phyloP scores from a whole-genome alignment of 1,140 invertebrate species.

The Spodoptera litura region DNA sequence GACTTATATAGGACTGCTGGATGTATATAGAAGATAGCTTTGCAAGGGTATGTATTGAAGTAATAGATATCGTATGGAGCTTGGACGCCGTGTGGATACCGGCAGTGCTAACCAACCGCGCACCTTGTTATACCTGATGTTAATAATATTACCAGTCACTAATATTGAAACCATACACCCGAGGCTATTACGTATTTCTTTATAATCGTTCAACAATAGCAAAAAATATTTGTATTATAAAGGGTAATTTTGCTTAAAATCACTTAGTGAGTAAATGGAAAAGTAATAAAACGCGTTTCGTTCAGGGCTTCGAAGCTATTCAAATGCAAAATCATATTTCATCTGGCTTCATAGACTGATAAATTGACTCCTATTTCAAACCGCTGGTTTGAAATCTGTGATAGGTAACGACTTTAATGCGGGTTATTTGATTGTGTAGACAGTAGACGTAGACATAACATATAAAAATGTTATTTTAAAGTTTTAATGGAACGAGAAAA shows the following conservation, averaged over 20 bases:
- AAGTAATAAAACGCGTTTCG: background rate
- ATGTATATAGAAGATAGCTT: slow-evolving; percentile 42
- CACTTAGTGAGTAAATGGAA: slow-evolving; percentile 14
- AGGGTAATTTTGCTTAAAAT: slow-evolving; percentile 31
- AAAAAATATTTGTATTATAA: slow-evolving; percentile 8
- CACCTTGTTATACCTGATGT: slow-evolving; percentile 48
- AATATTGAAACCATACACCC: slow-evolving; percentile 67
- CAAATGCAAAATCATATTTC: too few species aligned
- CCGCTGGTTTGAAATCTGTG: too few species aligned
- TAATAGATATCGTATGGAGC: slow-evolving; percentile 34
- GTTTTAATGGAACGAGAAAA: too few species aligned
- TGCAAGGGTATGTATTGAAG: slow-evolving; percentile 46
- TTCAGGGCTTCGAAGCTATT: too few species aligned
- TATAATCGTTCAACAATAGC: slow-evolving; percentile 23
- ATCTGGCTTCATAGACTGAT: too few species aligned
- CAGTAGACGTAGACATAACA: too few species aligned
- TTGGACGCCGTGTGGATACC: slow-evolving; percentile 47
- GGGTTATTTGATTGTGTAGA: too few species aligned
- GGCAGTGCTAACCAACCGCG: slow-evolving; percentile 60
- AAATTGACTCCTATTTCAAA: too few species aligned
- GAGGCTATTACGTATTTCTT: slow-evolving; percentile 31
- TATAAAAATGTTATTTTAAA: too few species aligned
- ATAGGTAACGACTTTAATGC: too few species aligned
- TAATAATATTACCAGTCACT: slow-evolving; percentile 50
- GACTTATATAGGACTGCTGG: slow-evolving; percentile 39